Conservation (phyloP, 2,113 vertebrate genomes). For the Beaufortia kweichowensis region DNA sequence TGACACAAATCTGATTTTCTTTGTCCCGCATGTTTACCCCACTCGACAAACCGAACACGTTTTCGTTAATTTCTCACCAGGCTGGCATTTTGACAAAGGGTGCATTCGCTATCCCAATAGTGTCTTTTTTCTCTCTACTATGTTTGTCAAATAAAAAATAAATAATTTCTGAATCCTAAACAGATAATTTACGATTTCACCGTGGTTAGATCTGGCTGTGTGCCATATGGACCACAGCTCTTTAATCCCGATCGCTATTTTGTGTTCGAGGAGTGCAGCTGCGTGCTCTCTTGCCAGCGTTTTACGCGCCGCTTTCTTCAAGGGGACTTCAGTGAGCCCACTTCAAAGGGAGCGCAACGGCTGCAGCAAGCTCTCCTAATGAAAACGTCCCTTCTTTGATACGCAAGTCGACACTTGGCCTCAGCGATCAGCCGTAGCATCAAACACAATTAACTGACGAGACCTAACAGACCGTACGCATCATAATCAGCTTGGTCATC, state of each 20-base stretch:
- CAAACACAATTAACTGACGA: constrained; percentile 68
- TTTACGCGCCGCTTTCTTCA: constrained; percentile 66
- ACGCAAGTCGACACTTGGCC: constrained; percentile 59
- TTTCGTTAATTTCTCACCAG: neutral
- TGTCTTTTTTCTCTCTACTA: neutral
- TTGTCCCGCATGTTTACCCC: neutral
- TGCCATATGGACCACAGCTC: constrained; percentile 59
- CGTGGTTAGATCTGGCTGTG: constrained; percentile 48
- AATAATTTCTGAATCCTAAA: constrained; percentile 5
- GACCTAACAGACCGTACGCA: constrained; percentile 52
- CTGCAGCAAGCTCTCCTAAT: constrained; percentile 55
- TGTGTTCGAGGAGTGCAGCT: constrained; percentile 64
- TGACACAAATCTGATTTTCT: neutral
- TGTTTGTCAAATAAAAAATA: neutral
- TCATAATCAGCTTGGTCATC: constrained; percentile 60
- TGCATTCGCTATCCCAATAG: neutral
- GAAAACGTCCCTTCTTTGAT: constrained; percentile 64
- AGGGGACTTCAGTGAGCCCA: constrained; percentile 61
- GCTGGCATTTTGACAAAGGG: no score
- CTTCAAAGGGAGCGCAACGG: constrained; percentile 58
- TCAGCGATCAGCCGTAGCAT: constrained; percentile 61
- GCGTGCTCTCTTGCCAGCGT: constrained; percentile 64
- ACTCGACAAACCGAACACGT: neutral
- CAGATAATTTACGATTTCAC: constrained; percentile 41
- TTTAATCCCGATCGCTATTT: constrained; percentile 58